Evolutionary conservation across 2,113 vertebrate genomes (phyloP).

Genomic region (Rana temporaria): DNA sequence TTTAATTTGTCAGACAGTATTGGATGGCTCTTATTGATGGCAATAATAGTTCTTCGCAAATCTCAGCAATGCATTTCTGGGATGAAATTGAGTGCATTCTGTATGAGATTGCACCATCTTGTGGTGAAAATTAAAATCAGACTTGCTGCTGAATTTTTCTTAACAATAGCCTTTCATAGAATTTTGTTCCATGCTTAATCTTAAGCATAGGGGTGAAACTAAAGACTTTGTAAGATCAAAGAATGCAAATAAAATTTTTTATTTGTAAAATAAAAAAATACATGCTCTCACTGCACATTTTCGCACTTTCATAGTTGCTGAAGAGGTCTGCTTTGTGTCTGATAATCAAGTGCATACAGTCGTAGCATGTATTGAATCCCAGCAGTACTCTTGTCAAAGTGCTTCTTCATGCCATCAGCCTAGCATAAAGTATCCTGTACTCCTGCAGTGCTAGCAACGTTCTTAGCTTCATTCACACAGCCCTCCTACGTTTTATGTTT

Average conservation of each 20-base stretch:
- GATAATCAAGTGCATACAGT: slow-evolving; percentile 8
- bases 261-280: no score
- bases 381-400: slow-evolving; percentile 7
- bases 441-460: slow-evolving; percentile 2
- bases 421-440: not conserved
- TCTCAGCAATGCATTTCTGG: not conserved
- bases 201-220: not conserved
- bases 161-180: not conserved
- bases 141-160: not conserved
- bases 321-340: not conserved
- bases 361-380: slow-evolving; percentile 2
- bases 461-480: not conserved
- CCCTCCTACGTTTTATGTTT: no score
- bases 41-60: not conserved
- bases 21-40: not conserved
- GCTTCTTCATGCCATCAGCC: not conserved
- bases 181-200: not conserved
- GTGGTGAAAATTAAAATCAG: slow-evolving; percentile 60
- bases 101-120: slow-evolving; percentile 68
- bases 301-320: not conserved
- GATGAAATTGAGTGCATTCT: slow-evolving; percentile 23
- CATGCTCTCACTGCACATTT: no score
- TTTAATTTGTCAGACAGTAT: not conserved
- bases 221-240: not conserved
- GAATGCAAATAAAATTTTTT: not conserved